These are phyloP conservation scores for Oncorhynchus gorbuscha DNA, from an alignment of 2,113 vertebrate genomes.

Conservation along the genomic window DNA sequence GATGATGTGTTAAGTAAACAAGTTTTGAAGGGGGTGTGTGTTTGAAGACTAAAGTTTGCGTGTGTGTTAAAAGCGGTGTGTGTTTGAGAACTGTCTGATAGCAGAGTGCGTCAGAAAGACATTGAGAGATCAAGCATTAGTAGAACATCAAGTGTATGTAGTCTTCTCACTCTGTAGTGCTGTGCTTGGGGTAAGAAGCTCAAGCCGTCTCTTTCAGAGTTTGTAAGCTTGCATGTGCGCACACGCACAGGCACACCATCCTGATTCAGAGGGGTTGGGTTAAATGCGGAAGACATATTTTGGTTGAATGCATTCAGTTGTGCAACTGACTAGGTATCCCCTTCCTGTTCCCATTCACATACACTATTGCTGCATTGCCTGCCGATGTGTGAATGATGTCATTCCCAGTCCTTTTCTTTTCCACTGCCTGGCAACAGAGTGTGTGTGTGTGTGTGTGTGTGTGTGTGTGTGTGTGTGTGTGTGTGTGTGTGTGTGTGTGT, in stretches of 20 bases:
- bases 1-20: conserved; percentile 7
- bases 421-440: too few relatives aligned
- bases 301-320: too few relatives aligned
- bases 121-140: too few relatives aligned
- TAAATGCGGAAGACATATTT: too few relatives aligned
- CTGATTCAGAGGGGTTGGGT: too few relatives aligned
- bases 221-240: neutral
- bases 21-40: neutral
- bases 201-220: conserved; percentile 10
- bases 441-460: conserved; percentile 1
- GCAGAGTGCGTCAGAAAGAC: neutral
- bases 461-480: conserved; percentile 5
- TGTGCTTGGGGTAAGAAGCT: conserved; percentile 19
- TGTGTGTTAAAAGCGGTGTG: too few relatives aligned
- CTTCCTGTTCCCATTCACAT: neutral
- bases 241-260: neutral
- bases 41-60: too few relatives aligned
- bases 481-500: neutral
- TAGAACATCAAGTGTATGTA: neutral
- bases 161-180: conserved; percentile 13
- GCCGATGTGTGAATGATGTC: conserved; percentile 35
- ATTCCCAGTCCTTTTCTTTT: neutral
- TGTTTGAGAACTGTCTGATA: conserved; percentile 32
- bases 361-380: conserved; percentile 11
- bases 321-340: too few relatives aligned